These are phyloP conservation scores for Epirrhoe alternata DNA, from an alignment of 2,888 invertebrate genomes.

Conservation along the genomic window DNA sequence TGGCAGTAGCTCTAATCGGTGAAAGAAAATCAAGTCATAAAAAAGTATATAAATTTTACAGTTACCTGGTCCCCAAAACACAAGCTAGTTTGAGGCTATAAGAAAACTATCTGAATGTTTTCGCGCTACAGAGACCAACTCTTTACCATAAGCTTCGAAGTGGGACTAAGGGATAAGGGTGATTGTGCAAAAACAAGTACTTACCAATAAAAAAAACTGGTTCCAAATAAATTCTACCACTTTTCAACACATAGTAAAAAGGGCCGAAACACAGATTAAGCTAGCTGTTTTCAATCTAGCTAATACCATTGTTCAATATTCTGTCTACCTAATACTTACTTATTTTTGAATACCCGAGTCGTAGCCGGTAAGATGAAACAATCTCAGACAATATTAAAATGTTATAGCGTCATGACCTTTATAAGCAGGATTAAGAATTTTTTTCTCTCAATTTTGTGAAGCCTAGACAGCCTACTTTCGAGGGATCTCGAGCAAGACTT, in stretches of 20 bases:
- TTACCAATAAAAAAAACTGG: background rate
- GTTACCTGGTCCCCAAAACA: too few species aligned
- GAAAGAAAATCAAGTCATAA: too few species aligned
- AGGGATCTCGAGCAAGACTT: background rate
- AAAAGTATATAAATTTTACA: too few species aligned
- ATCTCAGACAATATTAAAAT: conserved; percentile 30
- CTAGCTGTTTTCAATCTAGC: conserved; percentile 15
- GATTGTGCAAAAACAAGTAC: too few species aligned
- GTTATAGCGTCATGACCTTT: conserved; percentile 15
- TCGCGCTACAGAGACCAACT: too few species aligned
- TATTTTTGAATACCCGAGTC: conserved; percentile 32
- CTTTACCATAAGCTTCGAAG: too few species aligned
- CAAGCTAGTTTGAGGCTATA: too few species aligned
- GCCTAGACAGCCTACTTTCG: conserved; percentile 7
- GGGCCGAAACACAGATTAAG: conserved; percentile 1
- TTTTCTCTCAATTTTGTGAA: conserved; percentile 15
- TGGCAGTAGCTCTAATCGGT: too few species aligned
- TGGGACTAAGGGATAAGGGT: too few species aligned
- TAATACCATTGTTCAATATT: conserved; percentile 30
- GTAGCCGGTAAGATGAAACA: conserved; percentile 28
- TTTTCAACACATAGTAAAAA: background rate
- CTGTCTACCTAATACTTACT: conserved; percentile 29
- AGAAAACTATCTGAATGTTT: too few species aligned
- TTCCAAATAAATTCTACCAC: background rate
- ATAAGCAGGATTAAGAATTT: background rate